Evolutionary conservation across 2,113 vertebrate genomes (phyloP), one percentile per base, ranked within the genome.

Genomic region (Burhinus oedicnemus): DNA sequence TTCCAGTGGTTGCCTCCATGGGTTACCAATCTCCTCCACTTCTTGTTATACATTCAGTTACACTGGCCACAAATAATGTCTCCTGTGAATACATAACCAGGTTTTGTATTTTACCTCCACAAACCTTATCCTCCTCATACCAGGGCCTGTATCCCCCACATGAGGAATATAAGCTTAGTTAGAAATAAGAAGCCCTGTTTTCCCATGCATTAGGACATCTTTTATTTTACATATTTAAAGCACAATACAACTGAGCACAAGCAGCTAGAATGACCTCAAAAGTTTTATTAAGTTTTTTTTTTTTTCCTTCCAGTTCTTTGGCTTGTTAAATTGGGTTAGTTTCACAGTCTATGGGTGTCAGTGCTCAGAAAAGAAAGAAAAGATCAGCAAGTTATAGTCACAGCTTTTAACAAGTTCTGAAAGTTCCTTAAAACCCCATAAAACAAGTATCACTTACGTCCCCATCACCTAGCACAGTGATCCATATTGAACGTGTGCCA

Each of bases 1-100:
- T 96, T 94, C 87, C 77, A 84, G 83, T 87, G 65, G 51, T 68
- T 95, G 83, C 83, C 64, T 87, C 60, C 36, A 58, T 57, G 74
- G 38, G 51, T 75, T 95, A 96, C 83, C 29, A 19, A 32, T 44
- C 64, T 84, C 38, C 55, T 42, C 68, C 38, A 55, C n/a, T 89
- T 80, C 32, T 84, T 81, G 25, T 61, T 89, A 83, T 2, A 49
- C 64, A 23, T 95, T 80, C 40, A 70, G 75, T 83, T 71, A 91
- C 54, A 87, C 8, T n/a, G 30, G 55, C 36, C 70, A 90, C 55
- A 70, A 70, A 36, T 42, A 86, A 75, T 1, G 1, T 45, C 38
- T 89, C n/a, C 65, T 75, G 52, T 89, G 80, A 91, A 78, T 58
- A 81, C 8, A 58, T 20, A 88, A 57, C 20, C 62, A 66, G 36